Percentiles rank a stretch among this genome's conserved stretches.
phyloP scores from a whole-genome alignment of 1,140 invertebrate species.

The Dendroctonus ponderosae region DNA sequence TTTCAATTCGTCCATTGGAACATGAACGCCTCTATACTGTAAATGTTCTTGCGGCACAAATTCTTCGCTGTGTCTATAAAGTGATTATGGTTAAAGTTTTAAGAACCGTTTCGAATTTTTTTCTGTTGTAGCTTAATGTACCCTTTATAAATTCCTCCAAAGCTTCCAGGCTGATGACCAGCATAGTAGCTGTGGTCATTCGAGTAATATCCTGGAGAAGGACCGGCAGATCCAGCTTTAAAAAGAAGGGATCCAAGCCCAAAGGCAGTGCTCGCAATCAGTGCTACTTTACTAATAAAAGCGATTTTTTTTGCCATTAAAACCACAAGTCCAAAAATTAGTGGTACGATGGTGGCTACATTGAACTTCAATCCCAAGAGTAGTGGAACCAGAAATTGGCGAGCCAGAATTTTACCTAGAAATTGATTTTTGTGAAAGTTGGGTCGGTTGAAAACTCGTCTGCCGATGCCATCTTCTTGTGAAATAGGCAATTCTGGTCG shows the following conservation, averaged over 20 bases:
- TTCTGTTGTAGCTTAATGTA: neutral
- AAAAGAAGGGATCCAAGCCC: conserved; percentile 54
- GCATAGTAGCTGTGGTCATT: conserved; percentile 11
- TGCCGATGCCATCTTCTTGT: neutral
- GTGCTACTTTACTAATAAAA: conserved; percentile 67
- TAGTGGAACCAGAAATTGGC: conserved; percentile 67
- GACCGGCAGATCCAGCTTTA: conserved; percentile 17
- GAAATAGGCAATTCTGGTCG: neutral
- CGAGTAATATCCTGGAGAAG: conserved; percentile 8
- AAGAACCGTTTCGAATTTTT: too few relatives aligned
- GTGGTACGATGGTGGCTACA: conserved; percentile 66
- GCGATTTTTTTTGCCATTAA: conserved; percentile 72
- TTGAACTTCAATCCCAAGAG: conserved; percentile 75
- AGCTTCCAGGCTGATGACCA: conserved; percentile 34
- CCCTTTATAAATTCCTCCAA: conserved; percentile 37
- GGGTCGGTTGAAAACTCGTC: too few relatives aligned
- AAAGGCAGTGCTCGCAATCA: conserved; percentile 66
- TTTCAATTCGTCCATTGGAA: conserved; percentile 37
- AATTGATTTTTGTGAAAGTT: conserved; percentile 33
- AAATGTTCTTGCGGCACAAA: neutral
- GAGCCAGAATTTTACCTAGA: conserved; percentile 66
- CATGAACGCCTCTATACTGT: conserved; percentile 23
- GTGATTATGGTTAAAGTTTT: neutral
- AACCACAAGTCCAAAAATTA: conserved; percentile 67
- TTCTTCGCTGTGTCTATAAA: conserved; percentile 20